Conservation (phyloP, 2,797 vertebrate species). For the Ptychadena robeensis region DNA sequence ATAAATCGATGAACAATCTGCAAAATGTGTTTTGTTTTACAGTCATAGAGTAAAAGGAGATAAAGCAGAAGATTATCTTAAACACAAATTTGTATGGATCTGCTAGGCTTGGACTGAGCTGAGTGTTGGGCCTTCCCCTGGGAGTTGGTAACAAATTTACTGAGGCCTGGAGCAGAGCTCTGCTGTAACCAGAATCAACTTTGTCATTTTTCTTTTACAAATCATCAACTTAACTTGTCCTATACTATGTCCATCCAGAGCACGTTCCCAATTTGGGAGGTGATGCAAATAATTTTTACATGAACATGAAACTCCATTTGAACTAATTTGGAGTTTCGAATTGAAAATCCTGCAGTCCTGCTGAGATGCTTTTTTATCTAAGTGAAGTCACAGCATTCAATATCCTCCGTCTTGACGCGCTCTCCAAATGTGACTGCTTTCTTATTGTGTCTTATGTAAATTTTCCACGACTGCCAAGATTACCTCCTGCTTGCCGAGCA, state of each 20-base stretch:
- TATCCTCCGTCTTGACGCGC: conserved; percentile 35
- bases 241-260: neutral
- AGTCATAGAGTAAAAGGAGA: too few relatives aligned
- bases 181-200: neutral
- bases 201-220: neutral
- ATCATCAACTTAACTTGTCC: neutral
- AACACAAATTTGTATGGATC: neutral
- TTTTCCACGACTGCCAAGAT: conserved; percentile 48
- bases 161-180: neutral
- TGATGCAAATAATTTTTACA: conserved; percentile 25
- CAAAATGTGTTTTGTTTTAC: too few relatives aligned
- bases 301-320: conserved; percentile 30
- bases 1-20: too few relatives aligned
- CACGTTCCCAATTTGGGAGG: conserved; percentile 30
- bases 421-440: conserved; percentile 47
- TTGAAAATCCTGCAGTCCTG: conserved; percentile 20
- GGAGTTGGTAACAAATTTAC: neutral
- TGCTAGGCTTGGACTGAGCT: neutral
- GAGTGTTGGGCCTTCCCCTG: too few relatives aligned
- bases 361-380: conserved; percentile 24
- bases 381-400: conserved; percentile 35
- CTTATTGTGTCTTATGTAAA: conserved; percentile 58
- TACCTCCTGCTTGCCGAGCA: conserved; percentile 37
- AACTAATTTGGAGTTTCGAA: conserved; percentile 38
- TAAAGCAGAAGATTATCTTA: too few relatives aligned